Conservation (phyloP, 2,113 vertebrate genomes). For the Apus apus region DNA sequence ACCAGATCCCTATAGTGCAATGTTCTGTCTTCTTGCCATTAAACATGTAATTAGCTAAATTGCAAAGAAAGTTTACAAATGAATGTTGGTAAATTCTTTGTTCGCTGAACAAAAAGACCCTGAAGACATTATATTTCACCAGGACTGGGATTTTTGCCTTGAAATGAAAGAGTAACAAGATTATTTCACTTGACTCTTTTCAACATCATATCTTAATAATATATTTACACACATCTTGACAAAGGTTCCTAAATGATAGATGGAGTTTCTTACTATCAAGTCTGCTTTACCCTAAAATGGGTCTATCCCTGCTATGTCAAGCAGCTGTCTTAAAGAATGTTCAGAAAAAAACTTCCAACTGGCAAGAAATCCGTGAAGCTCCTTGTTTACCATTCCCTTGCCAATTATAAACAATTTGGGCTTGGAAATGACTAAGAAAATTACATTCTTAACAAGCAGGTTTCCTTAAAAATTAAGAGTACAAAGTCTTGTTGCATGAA, state of each 20-base stretch:
- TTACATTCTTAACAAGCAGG: background rate
- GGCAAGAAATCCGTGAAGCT: background rate
- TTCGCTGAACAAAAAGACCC: background rate
- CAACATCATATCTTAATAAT: background rate
- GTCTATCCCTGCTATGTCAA: background rate
- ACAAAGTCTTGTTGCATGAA: background rate
- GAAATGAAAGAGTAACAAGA: background rate
- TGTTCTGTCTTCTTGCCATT: background rate
- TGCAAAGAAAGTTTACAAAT: conserved; percentile 1
- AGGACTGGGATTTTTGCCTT: background rate
- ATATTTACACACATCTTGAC: background rate
- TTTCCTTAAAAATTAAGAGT: background rate
- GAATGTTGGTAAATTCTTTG: background rate
- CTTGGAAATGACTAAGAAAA: background rate
- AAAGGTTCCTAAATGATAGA: background rate
- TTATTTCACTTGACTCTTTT: background rate
- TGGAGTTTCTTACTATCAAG: background rate
- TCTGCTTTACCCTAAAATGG: background rate
- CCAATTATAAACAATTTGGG: background rate
- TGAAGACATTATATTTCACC: background rate
- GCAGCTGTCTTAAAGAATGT: background rate
- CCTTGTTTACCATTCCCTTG: background rate
- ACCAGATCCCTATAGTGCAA: background rate
- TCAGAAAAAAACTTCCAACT: background rate
- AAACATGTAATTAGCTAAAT: background rate